phyloP scores from a whole-genome alignment of 30 jellyfish, hydroid and myxozoan species.

The Hydractinia symbiolongicarpus region DNA sequence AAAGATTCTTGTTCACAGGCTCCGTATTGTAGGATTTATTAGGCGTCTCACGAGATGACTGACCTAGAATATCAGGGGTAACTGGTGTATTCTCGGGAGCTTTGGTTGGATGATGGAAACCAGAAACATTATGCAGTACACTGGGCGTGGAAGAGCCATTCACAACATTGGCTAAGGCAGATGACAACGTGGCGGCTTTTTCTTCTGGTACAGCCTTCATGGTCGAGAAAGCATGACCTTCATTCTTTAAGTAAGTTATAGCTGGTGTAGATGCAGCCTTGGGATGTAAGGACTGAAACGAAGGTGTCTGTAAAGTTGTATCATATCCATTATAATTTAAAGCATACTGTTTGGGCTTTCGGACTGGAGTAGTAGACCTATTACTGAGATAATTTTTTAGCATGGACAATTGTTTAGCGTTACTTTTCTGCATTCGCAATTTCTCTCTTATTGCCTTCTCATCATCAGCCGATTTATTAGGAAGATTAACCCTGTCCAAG shows the following conservation, averaged over 20 bases:
- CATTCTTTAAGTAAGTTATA: background rate
- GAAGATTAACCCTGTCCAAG: background rate
- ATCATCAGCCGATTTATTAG: background rate
- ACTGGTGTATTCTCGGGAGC: slow-evolving; percentile 28
- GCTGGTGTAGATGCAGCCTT: slow-evolving; percentile 90
- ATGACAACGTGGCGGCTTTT: background rate
- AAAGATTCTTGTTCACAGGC: no score
- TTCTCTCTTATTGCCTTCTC: background rate
- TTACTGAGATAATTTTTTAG: slow-evolving; percentile 39
- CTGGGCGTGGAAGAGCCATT: background rate
- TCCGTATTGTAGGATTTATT: no score
- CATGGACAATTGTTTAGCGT: slow-evolving; percentile 32
- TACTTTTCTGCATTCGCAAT: background rate
- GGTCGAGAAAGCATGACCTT: background rate
- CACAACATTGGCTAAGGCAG: background rate
- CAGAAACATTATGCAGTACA: background rate
- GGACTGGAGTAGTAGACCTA: slow-evolving; percentile 58
- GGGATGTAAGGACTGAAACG: slow-evolving; percentile 41
- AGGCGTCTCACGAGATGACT: no score
- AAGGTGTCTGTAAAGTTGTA: background rate
- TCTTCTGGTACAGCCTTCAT: slow-evolving; percentile 27
- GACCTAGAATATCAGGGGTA: slow-evolving; percentile 3
- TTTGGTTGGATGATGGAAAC: background rate
- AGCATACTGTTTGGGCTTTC: slow-evolving; percentile 41
- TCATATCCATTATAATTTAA: background rate